Conservation (phyloP, 2,113 vertebrate species). For the Melanostigma gelatinosum region DNA sequence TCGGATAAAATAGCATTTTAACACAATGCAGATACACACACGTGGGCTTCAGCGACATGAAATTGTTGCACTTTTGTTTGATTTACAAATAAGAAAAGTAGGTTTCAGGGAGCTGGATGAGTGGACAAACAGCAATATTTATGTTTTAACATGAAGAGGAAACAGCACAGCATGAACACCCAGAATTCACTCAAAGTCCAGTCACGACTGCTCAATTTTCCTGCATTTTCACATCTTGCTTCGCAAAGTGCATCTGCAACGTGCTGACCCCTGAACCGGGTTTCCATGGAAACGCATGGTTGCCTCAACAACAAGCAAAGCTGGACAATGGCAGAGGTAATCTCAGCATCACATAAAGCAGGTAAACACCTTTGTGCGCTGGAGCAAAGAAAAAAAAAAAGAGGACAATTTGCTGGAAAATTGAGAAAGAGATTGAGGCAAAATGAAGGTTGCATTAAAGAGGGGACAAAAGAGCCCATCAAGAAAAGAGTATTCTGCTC, state of each 20-base stretch:
- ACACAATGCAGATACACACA: not conserved
- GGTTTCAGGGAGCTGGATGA: not conserved
- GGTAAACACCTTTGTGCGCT: constrained; percentile 66
- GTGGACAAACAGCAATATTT: not conserved
- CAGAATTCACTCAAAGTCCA: constrained; percentile 19
- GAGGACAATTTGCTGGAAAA: constrained; percentile 58
- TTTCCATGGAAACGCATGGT: constrained; percentile 58
- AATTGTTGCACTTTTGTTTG: not conserved
- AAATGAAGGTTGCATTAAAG: constrained; percentile 42
- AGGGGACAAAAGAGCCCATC: constrained; percentile 39
- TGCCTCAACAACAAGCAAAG: constrained; percentile 37
- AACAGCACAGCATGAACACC: constrained; percentile 29
- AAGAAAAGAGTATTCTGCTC: constrained; percentile 43
- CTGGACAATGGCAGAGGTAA: constrained; percentile 67
- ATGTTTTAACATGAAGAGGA: constrained; percentile 38
- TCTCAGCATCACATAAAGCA: constrained; percentile 54
- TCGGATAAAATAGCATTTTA: not conserved
- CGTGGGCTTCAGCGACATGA: not conserved
- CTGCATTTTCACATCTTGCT: constrained; percentile 43
- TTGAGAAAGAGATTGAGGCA: constrained; percentile 42
- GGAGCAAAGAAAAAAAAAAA: constrained; percentile 17
- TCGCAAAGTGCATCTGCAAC: constrained; percentile 30
- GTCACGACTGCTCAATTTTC: constrained; percentile 48
- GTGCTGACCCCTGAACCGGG: constrained; percentile 62
- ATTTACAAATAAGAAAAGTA: not conserved